A percentile compares a stretch with the other conserved stretches of the same genome.
Evolutionary conservation across 2,888 invertebrate genomes (phyloP).

Genomic region (Arge pagana): DNA sequence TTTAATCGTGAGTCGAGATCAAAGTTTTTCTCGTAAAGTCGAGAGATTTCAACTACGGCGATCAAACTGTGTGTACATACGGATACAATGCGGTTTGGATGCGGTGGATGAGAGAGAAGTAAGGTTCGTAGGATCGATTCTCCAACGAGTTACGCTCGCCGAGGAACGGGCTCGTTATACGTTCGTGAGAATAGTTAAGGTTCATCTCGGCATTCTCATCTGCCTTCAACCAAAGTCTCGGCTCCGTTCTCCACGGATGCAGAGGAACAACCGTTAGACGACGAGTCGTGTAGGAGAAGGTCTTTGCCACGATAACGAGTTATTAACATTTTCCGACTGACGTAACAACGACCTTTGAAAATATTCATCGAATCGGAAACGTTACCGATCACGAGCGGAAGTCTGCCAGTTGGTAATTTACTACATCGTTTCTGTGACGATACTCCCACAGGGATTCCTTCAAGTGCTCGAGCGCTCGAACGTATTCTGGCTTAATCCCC

Average conservation of each 20-base stretch:
- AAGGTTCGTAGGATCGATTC: constrained; percentile 1
- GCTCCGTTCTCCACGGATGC: background rate
- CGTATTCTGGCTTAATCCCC: constrained; percentile 8
- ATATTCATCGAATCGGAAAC: constrained; percentile 11
- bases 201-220: background rate
- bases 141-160: background rate
- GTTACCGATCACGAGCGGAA: background rate
- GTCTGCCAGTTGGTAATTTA: constrained; percentile 25
- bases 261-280: constrained; percentile 2
- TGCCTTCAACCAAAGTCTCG: background rate
- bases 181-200: background rate
- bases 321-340: constrained; percentile 10
- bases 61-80: no score
- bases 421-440: no score
- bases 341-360: constrained; percentile 8
- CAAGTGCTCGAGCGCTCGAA: constrained; percentile 5
- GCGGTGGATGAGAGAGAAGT: no score
- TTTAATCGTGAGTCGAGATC: constrained; percentile 7
- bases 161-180: constrained; percentile 6
- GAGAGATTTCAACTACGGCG: no score
- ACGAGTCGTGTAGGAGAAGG: no score
- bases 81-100: background rate
- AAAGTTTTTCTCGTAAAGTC: background rate
- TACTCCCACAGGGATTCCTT: no score
- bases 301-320: constrained; percentile 2